These are phyloP conservation scores for Andrena bucephala DNA, from an alignment of 2,888 invertebrate species.

Conservation along the genomic window DNA sequence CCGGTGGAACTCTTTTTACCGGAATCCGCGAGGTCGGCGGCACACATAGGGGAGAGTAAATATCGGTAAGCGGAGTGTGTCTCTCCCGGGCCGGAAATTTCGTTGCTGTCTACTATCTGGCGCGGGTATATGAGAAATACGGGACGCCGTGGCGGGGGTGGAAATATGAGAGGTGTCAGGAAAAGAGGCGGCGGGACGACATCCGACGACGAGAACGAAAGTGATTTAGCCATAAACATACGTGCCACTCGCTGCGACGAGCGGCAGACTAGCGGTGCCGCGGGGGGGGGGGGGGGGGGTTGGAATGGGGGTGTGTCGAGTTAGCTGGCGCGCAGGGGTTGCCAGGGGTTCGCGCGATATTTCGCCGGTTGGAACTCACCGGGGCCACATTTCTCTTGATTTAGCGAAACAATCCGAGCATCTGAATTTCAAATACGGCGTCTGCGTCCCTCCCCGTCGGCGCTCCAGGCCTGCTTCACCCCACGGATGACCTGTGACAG, in stretches of 20 bases:
- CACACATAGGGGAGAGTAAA: constrained; percentile 15
- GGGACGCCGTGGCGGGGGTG: constrained; percentile 16
- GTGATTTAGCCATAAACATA: constrained; percentile 79
- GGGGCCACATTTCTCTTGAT: constrained; percentile 83
- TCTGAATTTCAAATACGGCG: constrained; percentile 81
- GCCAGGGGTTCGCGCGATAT: constrained; percentile 61
- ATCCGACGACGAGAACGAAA: constrained; percentile 74
- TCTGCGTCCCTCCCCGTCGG: constrained; percentile 44
- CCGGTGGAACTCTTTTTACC: neutral
- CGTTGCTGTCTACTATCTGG: constrained; percentile 21
- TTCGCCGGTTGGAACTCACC: constrained; percentile 74
- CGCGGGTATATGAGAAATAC: neutral
- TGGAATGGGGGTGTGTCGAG: constrained; percentile 24
- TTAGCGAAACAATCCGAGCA: constrained; percentile 82
- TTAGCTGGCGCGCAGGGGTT: constrained; percentile 42
- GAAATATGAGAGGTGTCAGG: constrained; percentile 64
- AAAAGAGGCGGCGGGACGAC: constrained; percentile 58
- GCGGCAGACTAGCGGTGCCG: constrained; percentile 7
- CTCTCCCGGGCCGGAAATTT: constrained; percentile 40
- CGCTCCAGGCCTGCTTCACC: constrained; percentile 41
- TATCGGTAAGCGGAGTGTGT: constrained; percentile 26
- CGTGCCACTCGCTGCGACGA: constrained; percentile 56
- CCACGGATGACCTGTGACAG: constrained; percentile 63
- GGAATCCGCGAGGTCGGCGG: neutral
- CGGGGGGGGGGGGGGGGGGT: constrained; percentile 9